phyloP scores from a whole-genome alignment of 2,888 invertebrate species.

The Lypha dubia region DNA sequence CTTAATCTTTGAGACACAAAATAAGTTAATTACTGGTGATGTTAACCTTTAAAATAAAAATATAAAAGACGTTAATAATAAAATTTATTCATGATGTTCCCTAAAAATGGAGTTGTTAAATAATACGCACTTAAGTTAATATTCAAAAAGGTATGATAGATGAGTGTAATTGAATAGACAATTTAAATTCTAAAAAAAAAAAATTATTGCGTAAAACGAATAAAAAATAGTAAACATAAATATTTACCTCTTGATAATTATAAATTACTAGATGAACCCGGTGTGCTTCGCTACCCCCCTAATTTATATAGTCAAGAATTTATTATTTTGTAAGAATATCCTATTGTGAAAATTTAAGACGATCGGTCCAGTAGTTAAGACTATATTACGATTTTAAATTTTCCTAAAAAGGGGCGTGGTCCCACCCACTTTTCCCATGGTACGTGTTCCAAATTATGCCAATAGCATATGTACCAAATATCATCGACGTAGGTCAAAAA shows the following conservation, averaged over 20 bases:
- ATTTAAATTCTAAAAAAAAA: background rate
- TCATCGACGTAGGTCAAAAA: too few species aligned
- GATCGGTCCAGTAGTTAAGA: too few species aligned
- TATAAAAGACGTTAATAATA: background rate
- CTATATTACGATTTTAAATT: too few species aligned
- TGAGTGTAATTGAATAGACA: background rate
- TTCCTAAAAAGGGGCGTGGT: too few species aligned
- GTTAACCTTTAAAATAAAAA: constrained; percentile 20
- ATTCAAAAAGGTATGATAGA: background rate
- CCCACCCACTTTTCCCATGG: too few species aligned
- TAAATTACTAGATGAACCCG: too few species aligned
- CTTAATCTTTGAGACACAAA: background rate
- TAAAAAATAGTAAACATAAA: background rate
- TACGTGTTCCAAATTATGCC: too few species aligned
- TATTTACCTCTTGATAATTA: background rate
- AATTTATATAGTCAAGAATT: too few species aligned
- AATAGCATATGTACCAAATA: too few species aligned
- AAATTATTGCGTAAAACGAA: background rate
- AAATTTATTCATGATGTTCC: background rate
- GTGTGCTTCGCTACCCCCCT: too few species aligned
- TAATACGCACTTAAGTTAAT: background rate
- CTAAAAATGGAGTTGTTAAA: background rate
- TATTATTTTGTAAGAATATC: too few species aligned
- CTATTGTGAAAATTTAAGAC: too few species aligned
- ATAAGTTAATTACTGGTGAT: constrained; percentile 5